These are phyloP conservation scores for Melieria crassipennis DNA, from an alignment of 2,888 invertebrate species.

Conservation along the genomic window DNA sequence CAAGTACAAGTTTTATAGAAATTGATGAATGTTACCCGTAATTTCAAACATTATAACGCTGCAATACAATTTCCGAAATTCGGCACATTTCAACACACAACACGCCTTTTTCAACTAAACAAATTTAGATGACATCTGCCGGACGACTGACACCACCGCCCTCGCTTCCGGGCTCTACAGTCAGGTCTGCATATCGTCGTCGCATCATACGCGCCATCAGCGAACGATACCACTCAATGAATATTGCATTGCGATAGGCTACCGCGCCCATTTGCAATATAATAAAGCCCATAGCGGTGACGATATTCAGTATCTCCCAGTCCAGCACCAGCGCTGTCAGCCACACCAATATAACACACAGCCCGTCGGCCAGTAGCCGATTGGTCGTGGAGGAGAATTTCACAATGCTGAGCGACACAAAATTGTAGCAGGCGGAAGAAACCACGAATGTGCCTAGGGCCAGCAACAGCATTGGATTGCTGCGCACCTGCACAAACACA, in stretches of 20 bases:
- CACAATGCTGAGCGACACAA: constrained; percentile 89
- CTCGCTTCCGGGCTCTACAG: constrained; percentile 40
- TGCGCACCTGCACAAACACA: constrained; percentile 83
- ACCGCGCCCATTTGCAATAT: constrained; percentile 83
- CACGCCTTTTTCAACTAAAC: constrained; percentile 1
- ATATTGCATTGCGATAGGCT: constrained; percentile 77
- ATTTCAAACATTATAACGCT: too few species aligned
- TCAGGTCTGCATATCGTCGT: constrained; percentile 53
- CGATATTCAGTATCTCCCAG: constrained; percentile 84
- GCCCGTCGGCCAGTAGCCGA: constrained; percentile 87
- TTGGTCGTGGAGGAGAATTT: constrained; percentile 94
- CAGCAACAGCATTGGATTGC: constrained; percentile 69
- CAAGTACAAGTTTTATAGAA: too few species aligned
- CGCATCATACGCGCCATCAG: constrained; percentile 51
- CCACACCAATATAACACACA: constrained; percentile 94
- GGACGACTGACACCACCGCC: constrained; percentile 49
- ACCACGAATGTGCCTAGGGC: constrained; percentile 77
- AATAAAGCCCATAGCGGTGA: constrained; percentile 81
- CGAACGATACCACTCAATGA: constrained; percentile 55
- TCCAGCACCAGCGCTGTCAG: constrained; percentile 76
- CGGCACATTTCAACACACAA: constrained; percentile 9
- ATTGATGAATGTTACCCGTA: too few species aligned
- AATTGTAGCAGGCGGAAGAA: constrained; percentile 94
- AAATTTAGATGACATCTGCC: constrained; percentile 55
- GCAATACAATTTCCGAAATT: not conserved